Evolutionary conservation across 2,113 vertebrate genomes (phyloP).

Genomic region (Stegostoma tigrinum): DNA sequence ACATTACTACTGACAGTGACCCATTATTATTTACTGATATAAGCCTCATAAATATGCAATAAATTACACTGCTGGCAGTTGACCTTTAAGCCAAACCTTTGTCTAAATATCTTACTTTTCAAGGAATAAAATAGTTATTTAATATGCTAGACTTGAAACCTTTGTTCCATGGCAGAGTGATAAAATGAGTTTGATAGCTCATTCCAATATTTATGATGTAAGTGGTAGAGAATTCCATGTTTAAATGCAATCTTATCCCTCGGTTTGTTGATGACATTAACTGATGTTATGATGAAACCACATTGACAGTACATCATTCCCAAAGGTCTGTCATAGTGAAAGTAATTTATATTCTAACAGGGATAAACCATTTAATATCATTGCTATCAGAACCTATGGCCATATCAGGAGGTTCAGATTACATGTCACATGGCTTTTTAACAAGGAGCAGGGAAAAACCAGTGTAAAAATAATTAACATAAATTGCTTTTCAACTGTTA

Average conservation of each 20-base stretch:
- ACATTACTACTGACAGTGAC: background rate
- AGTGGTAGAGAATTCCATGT: slow-evolving; percentile 96
- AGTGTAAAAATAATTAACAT: slow-evolving; percentile 88
- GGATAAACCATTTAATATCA: slow-evolving; percentile 95
- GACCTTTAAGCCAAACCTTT: slow-evolving; percentile 18
- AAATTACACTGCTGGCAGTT: background rate
- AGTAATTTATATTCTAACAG: slow-evolving; percentile 98
- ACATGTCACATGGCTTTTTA: slow-evolving; percentile 57
- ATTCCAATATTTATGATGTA: slow-evolving; percentile 85
- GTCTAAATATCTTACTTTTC: slow-evolving; percentile 30
- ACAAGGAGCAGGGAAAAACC: slow-evolving; percentile 69
- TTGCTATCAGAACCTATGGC: slow-evolving; percentile 78
- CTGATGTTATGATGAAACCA: slow-evolving; percentile 89
- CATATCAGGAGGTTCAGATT: slow-evolving; percentile 72
- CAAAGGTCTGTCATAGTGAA: slow-evolving; percentile 75
- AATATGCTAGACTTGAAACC: background rate
- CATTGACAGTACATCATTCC: slow-evolving; percentile 84
- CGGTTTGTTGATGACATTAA: slow-evolving; percentile 99
- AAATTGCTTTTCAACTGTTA: slow-evolving; percentile 68
- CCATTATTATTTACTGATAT: background rate
- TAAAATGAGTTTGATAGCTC: slow-evolving; percentile 82
- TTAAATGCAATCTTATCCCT: slow-evolving; percentile 93
- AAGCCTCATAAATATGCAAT: slow-evolving; percentile 28
- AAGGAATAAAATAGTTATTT: slow-evolving; percentile 19
- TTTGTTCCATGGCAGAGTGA: slow-evolving; percentile 44